These are phyloP conservation scores for Xerus inauris DNA, from an alignment of 2,113 vertebrate genomes.

Conservation along the genomic window DNA sequence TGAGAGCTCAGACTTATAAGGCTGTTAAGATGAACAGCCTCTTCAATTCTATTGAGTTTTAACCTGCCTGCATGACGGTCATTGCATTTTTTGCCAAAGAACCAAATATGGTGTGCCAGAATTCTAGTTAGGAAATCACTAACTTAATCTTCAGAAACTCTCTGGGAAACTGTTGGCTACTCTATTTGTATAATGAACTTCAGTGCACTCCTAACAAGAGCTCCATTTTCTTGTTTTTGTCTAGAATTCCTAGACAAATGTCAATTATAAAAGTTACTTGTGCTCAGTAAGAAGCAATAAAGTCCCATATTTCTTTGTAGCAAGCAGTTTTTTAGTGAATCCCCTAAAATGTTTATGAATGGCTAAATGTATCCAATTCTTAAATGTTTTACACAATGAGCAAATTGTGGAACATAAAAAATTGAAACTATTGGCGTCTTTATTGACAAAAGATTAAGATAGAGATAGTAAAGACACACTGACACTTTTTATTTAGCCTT, in stretches of 20 bases:
- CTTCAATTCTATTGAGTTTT: neutral
- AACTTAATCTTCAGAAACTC: neutral
- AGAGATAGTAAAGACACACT: neutral
- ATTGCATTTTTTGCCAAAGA: neutral
- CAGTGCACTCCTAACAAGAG: constrained; percentile 3
- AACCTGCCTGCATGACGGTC: neutral
- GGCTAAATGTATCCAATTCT: neutral
- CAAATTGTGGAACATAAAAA: neutral
- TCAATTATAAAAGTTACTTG: constrained; percentile 35
- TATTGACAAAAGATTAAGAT: neutral
- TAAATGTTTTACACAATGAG: neutral
- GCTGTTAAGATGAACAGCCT: neutral
- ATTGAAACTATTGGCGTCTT: neutral
- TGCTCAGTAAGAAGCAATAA: constrained; percentile 3
- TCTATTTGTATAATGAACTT: neutral
- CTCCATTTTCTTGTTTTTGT: neutral
- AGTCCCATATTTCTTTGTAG: constrained; percentile 39
- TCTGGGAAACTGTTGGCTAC: neutral
- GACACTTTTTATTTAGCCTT: neutral
- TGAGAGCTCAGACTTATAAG: neutral
- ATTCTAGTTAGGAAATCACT: neutral
- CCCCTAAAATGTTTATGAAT: neutral
- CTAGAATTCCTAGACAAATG: neutral
- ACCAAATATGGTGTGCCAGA: neutral
- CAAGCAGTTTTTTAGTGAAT: neutral